phyloP scores from a whole-genome alignment of 2,797 vertebrate species.

The Lophotriccus pileatus region DNA sequence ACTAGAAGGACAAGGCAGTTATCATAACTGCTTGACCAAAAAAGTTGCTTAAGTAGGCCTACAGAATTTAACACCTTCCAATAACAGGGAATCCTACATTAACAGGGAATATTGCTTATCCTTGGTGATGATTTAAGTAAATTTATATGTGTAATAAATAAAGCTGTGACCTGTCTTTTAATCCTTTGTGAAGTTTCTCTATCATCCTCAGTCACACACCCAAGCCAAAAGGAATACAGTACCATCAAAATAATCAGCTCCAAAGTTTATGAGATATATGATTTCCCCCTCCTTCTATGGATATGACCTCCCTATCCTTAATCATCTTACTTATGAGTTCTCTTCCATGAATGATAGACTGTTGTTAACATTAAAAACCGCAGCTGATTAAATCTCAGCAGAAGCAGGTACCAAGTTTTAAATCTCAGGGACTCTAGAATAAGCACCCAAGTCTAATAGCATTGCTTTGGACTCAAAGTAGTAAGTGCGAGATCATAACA shows the following conservation, averaged over 20 bases:
- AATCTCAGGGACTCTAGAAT: not conserved
- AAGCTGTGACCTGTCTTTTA: not conserved
- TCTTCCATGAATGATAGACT: not conserved
- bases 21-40: not conserved
- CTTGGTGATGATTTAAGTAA: not conserved
- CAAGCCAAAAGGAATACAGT: not conserved
- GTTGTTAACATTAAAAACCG: not conserved
- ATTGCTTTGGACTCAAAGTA: not conserved
- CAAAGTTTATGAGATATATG: not conserved
- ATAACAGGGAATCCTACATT: not conserved
- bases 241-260: not conserved
- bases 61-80: not conserved
- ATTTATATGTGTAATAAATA: not conserved
- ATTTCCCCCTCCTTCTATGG: not conserved
- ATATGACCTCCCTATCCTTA: not conserved
- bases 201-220: not conserved
- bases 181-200: not conserved
- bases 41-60: not conserved
- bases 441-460: not conserved
- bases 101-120: not conserved
- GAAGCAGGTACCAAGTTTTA: not conserved
- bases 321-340: not conserved
- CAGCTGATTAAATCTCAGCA: conserved; percentile 20
- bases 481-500: not conserved
- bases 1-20: not conserved